A percentile compares a stretch with the other conserved stretches of the same genome.
Evolutionary conservation across 1,140 invertebrate species (phyloP).

Genomic region (Oreohelix idahoensis): DNA sequence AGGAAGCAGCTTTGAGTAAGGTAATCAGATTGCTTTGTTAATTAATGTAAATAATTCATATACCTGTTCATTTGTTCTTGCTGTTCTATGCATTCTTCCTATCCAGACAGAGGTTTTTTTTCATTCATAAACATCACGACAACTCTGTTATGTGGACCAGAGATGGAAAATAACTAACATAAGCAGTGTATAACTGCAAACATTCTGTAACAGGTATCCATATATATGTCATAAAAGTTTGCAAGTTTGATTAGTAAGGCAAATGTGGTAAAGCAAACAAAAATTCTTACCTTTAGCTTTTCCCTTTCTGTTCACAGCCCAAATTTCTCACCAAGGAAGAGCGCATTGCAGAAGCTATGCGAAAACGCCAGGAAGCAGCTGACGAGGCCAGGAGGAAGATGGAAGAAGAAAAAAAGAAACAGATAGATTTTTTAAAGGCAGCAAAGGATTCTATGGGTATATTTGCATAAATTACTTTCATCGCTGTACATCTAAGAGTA

Average conservation of each 20-base stretch:
- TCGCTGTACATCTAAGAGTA: too few species aligned
- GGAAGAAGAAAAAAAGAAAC: slow-evolving; percentile 82
- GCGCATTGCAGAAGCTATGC: slow-evolving; percentile 88
- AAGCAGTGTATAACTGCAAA: too few species aligned
- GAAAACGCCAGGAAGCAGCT: slow-evolving; percentile 88
- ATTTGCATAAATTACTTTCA: too few species aligned
- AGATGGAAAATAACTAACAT: too few species aligned
- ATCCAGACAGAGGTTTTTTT: too few species aligned
- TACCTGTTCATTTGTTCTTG: too few species aligned
- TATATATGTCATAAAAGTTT: too few species aligned
- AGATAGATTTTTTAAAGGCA: slow-evolving; percentile 77
- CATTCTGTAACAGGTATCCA: too few species aligned
- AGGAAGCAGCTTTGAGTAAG: slow-evolving; percentile 86
- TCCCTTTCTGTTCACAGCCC: slow-evolving; percentile 76
- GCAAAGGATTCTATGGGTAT: slow-evolving; percentile 76
- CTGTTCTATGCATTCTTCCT: too few species aligned
- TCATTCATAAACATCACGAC: too few species aligned
- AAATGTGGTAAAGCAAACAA: background rate
- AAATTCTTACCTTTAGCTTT: background rate
- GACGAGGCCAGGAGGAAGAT: slow-evolving; percentile 79
- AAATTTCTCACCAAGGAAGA: slow-evolving; percentile 98
- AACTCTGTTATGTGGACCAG: too few species aligned
- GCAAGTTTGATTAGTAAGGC: background rate
- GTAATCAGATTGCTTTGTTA: slow-evolving; percentile 49
- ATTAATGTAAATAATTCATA: too few species aligned